Percentiles rank a stretch among this genome's conserved stretches.
Evolutionary conservation across 1,140 invertebrate species (phyloP).

Genomic region (Paracyclopina nana): DNA sequence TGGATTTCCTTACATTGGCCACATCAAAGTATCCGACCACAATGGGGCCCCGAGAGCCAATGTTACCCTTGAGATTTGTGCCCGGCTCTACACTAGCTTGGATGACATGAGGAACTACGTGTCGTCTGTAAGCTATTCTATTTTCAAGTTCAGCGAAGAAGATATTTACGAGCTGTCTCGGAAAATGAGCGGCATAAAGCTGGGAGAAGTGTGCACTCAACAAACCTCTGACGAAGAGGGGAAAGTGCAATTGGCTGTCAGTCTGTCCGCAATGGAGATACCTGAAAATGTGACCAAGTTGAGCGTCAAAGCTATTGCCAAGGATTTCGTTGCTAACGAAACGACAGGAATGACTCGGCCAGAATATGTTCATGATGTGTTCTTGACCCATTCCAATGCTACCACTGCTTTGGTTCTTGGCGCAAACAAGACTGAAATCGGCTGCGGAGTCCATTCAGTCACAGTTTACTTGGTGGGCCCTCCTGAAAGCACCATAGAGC

Average conservation of each 20-base stretch:
- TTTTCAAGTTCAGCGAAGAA: slow-evolving; percentile 2
- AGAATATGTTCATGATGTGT: background rate
- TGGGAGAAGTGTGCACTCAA: background rate
- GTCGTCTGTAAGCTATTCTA: too few relatives aligned
- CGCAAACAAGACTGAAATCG: background rate
- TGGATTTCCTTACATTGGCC: background rate
- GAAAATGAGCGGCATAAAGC: slow-evolving; percentile 5
- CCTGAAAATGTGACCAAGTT: slow-evolving; percentile 7
- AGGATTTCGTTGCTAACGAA: background rate
- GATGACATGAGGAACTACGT: background rate
- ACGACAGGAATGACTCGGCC: slow-evolving; percentile 2
- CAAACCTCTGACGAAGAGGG: background rate
- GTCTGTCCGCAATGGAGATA: background rate
- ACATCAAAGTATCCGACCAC: background rate
- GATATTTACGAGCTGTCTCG: background rate
- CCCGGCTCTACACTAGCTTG: background rate
- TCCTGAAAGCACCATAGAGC: slow-evolving; percentile 1
- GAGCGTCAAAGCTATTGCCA: background rate
- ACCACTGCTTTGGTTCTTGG: background rate
- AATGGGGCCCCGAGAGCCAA: background rate
- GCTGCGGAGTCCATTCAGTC: background rate
- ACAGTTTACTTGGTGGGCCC: background rate
- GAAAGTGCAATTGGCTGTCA: background rate
- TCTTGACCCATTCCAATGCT: slow-evolving; percentile 1
- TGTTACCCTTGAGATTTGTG: background rate